Percentiles rank a stretch among this genome's conserved stretches.
phyloP scores from a whole-genome alignment of 1,140 invertebrate species.

The Galendromus occidentalis region DNA sequence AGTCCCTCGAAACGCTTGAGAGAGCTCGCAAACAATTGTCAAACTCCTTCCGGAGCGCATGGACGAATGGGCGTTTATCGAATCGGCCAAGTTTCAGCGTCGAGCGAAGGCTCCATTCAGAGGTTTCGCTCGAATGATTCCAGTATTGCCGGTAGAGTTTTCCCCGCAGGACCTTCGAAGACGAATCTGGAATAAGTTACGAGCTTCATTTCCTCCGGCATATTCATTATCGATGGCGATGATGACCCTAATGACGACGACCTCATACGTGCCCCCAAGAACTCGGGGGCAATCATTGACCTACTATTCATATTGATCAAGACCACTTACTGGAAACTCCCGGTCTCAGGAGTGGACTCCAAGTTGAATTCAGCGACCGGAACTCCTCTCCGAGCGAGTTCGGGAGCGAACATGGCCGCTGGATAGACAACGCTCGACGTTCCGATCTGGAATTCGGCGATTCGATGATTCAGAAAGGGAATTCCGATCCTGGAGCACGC shows the following conservation, averaged over 20 bases:
- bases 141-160: background rate
- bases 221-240: conserved; percentile 11
- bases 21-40: no score
- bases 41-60: no score
- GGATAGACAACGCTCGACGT: conserved; percentile 76
- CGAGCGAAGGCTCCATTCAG: no score
- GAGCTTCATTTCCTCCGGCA: background rate
- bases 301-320: background rate
- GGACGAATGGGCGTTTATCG: no score
- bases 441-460: conserved; percentile 26
- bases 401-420: conserved; percentile 71
- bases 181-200: background rate
- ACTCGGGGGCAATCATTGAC: background rate
- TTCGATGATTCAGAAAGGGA: no score
- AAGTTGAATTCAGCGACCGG: conserved; percentile 77
- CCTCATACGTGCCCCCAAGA: no score
- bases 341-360: conserved; percentile 49
- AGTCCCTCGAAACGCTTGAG: no score
- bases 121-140: background rate
- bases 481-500: no score
- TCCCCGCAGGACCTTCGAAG: background rate
- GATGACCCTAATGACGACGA: background rate
- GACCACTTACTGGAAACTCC: conserved; percentile 40
- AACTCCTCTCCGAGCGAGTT: conserved; percentile 48
- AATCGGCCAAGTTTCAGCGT: no score